A percentile compares a stretch with the other conserved stretches of the same genome.
Evolutionary conservation across 2,888 invertebrate genomes (phyloP).

Genomic region (Volucella inflata): DNA sequence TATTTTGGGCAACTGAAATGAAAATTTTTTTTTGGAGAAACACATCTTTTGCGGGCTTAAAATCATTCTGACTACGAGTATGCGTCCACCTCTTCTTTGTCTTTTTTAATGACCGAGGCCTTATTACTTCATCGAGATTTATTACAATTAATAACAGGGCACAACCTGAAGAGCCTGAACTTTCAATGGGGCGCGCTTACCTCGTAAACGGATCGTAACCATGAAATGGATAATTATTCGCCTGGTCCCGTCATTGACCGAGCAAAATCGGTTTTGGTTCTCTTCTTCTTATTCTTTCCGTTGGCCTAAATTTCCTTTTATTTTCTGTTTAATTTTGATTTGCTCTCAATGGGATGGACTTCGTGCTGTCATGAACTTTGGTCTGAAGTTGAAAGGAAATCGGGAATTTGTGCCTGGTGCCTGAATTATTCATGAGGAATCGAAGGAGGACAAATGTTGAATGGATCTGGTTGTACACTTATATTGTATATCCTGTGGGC

Average conservation of each 20-base stretch:
- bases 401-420: conserved; percentile 26
- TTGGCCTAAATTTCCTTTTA: conserved; percentile 62
- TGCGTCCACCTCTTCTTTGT: conserved; percentile 44
- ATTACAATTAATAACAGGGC: conserved; percentile 83
- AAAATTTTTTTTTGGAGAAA: not conserved
- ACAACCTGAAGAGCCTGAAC: conserved; percentile 50
- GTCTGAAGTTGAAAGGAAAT: conserved; percentile 32
- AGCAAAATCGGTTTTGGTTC: not conserved
- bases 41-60: conserved; percentile 17
- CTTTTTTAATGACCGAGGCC: conserved; percentile 71
- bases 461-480: not conserved
- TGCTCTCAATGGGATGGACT: not conserved
- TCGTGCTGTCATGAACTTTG: conserved; percentile 39
- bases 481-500: conserved; percentile 30
- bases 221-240: conserved; percentile 71
- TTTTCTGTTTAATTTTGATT: conserved; percentile 4
- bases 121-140: conserved; percentile 82
- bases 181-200: conserved; percentile 54
- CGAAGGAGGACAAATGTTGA: not conserved
- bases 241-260: conserved; percentile 42
- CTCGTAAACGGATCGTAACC: conserved; percentile 68
- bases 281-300: conserved; percentile 14
- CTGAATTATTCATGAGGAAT: conserved; percentile 67
- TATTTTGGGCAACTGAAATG: conserved; percentile 40
- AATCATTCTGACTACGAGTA: not conserved